Percentiles rank a stretch among this genome's conserved stretches.
These are phyloP conservation scores for Heptranchias perlo DNA, from an alignment of 2,113 vertebrate species.

Conservation along the genomic window DNA sequence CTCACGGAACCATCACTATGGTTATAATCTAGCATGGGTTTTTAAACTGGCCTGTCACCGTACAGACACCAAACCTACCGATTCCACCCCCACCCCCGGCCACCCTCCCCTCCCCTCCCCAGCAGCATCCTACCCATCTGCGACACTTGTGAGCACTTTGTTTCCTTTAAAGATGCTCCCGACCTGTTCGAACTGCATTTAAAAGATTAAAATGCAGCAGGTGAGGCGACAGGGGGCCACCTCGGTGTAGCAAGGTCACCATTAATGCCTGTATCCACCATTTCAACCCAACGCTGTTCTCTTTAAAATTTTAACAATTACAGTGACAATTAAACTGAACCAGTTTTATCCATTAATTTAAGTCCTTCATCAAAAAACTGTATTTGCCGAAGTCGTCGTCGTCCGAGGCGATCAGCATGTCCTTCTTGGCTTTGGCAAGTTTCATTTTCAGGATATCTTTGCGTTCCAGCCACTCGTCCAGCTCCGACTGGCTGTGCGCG, in stretches of 20 bases:
- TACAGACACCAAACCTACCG: not conserved
- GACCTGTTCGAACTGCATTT: not conserved
- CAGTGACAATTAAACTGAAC: conserved; percentile 24
- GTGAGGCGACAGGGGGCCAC: not conserved
- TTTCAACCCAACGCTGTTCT: not conserved
- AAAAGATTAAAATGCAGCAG: not conserved
- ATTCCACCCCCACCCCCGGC: not conserved
- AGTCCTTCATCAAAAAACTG: conserved; percentile 81
- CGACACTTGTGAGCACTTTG: not conserved
- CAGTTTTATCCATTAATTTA: conserved; percentile 27
- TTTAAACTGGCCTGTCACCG: not conserved
- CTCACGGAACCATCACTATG: not conserved
- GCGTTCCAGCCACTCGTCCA: conserved; percentile 82
- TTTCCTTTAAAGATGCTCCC: not conserved
- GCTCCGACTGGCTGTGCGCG: conserved; percentile 79
- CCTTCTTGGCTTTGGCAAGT: conserved; percentile 79
- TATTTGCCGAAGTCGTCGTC: conserved; percentile 90
- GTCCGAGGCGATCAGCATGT: conserved; percentile 79
- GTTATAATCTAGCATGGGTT: not conserved
- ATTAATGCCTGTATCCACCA: not conserved
- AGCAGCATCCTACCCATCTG: not conserved
- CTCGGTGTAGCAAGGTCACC: not conserved
- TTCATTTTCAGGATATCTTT: conserved; percentile 78
- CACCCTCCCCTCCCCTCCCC: not conserved
- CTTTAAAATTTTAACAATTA: not conserved